These are phyloP conservation scores for Dromiciops gliroides DNA, from an alignment of 2,113 vertebrate genomes.

Conservation along the genomic window DNA sequence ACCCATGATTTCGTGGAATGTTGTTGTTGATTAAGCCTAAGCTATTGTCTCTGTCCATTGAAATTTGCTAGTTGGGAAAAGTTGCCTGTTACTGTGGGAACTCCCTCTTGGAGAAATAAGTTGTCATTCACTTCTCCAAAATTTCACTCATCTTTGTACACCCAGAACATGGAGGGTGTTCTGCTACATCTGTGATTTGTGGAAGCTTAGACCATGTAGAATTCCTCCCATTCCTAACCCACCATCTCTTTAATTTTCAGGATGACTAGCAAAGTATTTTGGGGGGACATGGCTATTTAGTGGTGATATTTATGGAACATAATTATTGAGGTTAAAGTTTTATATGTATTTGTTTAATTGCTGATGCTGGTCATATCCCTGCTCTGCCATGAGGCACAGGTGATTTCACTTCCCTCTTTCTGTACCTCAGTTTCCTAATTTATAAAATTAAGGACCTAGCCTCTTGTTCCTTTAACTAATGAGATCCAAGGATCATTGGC, in stretches of 20 bases:
- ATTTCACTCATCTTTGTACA: slow-evolving; percentile 45
- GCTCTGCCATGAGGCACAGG: neutral
- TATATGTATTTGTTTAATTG: slow-evolving; percentile 26
- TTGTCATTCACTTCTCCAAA: slow-evolving; percentile 35
- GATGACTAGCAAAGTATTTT: neutral
- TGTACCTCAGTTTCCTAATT: neutral
- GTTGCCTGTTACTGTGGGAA: neutral
- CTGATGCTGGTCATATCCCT: neutral
- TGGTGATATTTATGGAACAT: neutral
- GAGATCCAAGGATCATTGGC: neutral
- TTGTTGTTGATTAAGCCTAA: neutral
- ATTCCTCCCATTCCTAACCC: slow-evolving; percentile 9
- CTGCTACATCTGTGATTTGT: slow-evolving; percentile 23
- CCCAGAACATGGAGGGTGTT: neutral
- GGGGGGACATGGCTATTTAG: neutral
- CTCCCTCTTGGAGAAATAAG: neutral
- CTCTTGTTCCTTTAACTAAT: neutral
- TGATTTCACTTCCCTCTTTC: neutral
- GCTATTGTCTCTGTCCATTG: neutral
- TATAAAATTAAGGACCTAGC: neutral
- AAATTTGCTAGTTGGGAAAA: neutral
- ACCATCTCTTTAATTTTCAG: neutral
- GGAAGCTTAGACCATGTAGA: neutral
- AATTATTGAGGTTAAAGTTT: slow-evolving; percentile 21
- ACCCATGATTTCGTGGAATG: neutral